A percentile compares a stretch with the other conserved stretches of the same genome.
Conservation (phyloP, 1,140 invertebrate species). For the Argopecten irradians region DNA sequence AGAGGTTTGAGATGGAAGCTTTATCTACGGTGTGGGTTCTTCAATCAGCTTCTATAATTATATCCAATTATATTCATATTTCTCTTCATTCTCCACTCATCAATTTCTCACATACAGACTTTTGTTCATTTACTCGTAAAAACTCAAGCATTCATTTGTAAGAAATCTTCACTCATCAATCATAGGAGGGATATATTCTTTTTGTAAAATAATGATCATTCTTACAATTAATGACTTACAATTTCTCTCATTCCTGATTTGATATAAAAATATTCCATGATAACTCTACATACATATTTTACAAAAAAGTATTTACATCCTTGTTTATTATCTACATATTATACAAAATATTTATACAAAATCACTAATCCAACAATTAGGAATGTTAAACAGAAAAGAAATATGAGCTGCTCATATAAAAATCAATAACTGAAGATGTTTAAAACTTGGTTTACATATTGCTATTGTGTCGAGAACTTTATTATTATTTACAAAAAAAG, state of each 20-base stretch:
- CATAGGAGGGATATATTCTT: background rate
- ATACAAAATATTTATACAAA: background rate
- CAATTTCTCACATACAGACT: background rate
- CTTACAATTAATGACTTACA: background rate
- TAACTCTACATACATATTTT: background rate
- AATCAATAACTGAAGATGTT: background rate
- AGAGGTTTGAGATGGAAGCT: constrained; percentile 10
- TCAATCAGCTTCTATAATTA: background rate
- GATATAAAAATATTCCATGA: background rate
- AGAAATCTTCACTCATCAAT: background rate
- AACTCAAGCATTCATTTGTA: background rate
- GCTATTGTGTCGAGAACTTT: background rate
- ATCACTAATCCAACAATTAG: background rate
- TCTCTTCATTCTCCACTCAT: background rate
- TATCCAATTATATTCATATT: background rate
- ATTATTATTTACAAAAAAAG: background rate
- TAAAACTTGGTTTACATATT: background rate
- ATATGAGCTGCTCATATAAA: background rate
- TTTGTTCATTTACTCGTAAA: background rate
- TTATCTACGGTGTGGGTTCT: background rate
- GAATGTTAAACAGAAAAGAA: background rate
- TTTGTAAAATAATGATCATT: background rate
- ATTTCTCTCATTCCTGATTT: background rate
- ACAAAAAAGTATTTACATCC: constrained; percentile 15
- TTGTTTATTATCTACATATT: background rate